These are phyloP conservation scores for Pionites leucogaster DNA, from an alignment of 2,113 vertebrate species.

Conservation along the genomic window DNA sequence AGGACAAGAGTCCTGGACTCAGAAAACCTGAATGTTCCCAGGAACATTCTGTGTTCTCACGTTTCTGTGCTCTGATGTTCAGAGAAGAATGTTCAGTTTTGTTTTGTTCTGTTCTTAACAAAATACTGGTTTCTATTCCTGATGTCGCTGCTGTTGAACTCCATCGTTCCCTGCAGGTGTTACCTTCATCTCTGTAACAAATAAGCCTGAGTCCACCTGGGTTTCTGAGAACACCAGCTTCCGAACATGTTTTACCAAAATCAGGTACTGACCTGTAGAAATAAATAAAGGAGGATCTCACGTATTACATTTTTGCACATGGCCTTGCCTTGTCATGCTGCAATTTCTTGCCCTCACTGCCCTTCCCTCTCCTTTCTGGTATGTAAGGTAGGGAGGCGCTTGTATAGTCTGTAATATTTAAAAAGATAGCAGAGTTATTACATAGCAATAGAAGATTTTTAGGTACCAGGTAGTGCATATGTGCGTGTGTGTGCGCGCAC, in stretches of 20 bases:
- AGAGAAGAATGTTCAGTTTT: neutral
- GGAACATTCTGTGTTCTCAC: neutral
- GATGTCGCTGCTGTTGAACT: neutral
- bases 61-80: neutral
- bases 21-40: neutral
- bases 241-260: neutral
- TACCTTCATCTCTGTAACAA: neutral
- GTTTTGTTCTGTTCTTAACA: neutral
- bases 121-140: neutral
- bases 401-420: neutral
- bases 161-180: neutral
- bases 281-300: neutral
- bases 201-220: neutral
- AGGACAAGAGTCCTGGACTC: neutral
- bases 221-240: neutral
- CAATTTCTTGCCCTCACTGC: neutral
- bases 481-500: rapidly evolving
- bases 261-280: neutral
- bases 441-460: neutral
- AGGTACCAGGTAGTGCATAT: neutral
- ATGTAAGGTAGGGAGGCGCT: neutral
- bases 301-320: neutral
- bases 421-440: neutral
- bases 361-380: neutral
- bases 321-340: neutral